Evolutionary conservation across 1,140 invertebrate species (phyloP).

Genomic region (Conopomorpha cramerella): DNA sequence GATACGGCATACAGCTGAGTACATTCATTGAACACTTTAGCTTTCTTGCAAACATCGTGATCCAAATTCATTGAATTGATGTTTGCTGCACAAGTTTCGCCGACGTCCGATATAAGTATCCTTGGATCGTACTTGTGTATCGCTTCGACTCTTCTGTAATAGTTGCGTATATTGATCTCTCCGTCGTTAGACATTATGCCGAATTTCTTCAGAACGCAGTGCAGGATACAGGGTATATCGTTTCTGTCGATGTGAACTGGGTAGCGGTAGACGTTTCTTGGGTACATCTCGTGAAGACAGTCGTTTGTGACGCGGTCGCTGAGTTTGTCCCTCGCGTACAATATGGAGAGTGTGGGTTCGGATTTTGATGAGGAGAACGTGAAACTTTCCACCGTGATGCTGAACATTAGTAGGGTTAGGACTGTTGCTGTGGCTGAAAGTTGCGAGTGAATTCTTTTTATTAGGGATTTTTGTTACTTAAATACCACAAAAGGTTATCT

Average conservation of each 20-base stretch:
- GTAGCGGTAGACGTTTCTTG: constrained; percentile 40
- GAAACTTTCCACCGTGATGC: constrained; percentile 14
- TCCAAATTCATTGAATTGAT: constrained; percentile 46
- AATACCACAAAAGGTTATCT: too few species aligned
- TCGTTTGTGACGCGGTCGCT: constrained; percentile 36
- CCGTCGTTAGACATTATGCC: constrained; percentile 49
- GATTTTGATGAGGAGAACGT: constrained; percentile 32
- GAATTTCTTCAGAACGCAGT: constrained; percentile 46
- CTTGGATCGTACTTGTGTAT: constrained; percentile 48
- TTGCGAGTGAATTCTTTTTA: too few species aligned
- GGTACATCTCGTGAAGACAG: constrained; percentile 45
- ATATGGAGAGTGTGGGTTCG: constrained; percentile 37
- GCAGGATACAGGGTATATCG: constrained; percentile 44
- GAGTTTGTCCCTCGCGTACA: constrained; percentile 36
- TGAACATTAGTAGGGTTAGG: constrained; percentile 12
- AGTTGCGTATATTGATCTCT: constrained; percentile 38
- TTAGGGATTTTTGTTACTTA: too few species aligned
- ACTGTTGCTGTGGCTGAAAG: too few species aligned
- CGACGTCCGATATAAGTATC: constrained; percentile 45
- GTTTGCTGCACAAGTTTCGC: constrained; percentile 42
- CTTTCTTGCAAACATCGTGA: constrained; percentile 45
- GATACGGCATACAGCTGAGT: constrained; percentile 47
- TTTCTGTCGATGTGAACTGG: constrained; percentile 37
- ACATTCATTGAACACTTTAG: constrained; percentile 49
- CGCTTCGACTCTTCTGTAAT: constrained; percentile 35